Evolutionary conservation across 2,888 invertebrate genomes (phyloP).

Genomic region (Himalopsyche kuldschensis): DNA sequence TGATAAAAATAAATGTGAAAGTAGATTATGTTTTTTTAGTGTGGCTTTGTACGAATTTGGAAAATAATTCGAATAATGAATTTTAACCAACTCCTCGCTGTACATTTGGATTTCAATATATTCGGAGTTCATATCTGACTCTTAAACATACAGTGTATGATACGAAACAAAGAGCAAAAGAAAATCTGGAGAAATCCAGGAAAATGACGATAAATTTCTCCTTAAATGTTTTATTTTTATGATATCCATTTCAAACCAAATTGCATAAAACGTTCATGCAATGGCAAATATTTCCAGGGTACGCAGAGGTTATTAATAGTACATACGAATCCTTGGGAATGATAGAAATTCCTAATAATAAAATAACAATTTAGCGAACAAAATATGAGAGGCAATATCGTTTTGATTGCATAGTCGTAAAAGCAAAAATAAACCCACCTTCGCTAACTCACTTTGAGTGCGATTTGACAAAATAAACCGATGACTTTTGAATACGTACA

Average conservation of each 20-base stretch:
- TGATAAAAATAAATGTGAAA: no score
- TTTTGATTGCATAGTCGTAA: slow-evolving; percentile 31
- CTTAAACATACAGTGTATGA: no score
- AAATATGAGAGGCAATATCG: slow-evolving; percentile 26
- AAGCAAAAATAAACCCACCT: slow-evolving; percentile 29
- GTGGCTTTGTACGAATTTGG: no score
- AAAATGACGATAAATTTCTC: background rate
- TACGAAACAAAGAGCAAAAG: no score
- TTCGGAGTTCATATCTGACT: no score
- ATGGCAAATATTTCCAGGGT: background rate
- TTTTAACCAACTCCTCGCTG: no score
- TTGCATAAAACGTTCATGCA: background rate
- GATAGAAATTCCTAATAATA: background rate
- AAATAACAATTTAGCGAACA: background rate
- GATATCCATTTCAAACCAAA: background rate
- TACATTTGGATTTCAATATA: no score
- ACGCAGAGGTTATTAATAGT: background rate
- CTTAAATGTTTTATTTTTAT: background rate
- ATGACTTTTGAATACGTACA: background rate
- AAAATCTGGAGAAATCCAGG: background rate
- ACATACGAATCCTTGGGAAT: background rate
- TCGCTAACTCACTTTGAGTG: slow-evolving; percentile 20
- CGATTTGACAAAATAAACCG: slow-evolving; percentile 14
- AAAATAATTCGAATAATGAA: no score
- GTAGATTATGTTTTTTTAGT: no score